phyloP scores from a whole-genome alignment of 1,140 invertebrate genomes.

The Bombus fervidus region DNA sequence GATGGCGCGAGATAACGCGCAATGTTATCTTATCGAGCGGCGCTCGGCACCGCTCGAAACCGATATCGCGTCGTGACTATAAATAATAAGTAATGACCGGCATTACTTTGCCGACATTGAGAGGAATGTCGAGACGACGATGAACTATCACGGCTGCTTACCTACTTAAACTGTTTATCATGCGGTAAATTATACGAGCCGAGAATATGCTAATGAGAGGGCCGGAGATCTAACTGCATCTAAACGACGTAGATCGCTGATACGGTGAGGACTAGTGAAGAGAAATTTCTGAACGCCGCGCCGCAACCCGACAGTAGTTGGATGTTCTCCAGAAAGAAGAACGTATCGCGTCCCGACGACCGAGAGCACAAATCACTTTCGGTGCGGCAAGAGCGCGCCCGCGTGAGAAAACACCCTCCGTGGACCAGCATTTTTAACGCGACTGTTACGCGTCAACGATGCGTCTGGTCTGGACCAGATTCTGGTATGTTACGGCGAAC shows the following conservation, averaged over 20 bases:
- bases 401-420: too few species aligned
- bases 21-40: neutral
- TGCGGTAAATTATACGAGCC: slow-evolving; percentile 52
- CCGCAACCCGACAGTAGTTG: slow-evolving; percentile 26
- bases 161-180: slow-evolving; percentile 56
- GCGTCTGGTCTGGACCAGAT: too few species aligned
- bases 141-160: slow-evolving; percentile 46
- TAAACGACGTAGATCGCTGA: slow-evolving; percentile 55
- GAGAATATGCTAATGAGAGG: slow-evolving; percentile 51
- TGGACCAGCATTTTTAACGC: too few species aligned
- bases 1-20: neutral
- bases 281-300: slow-evolving; percentile 40
- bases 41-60: neutral
- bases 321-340: slow-evolving; percentile 29
- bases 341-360: slow-evolving; percentile 22
- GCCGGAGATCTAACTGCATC: slow-evolving; percentile 45
- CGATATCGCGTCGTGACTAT: slow-evolving; percentile 12
- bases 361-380: slow-evolving; percentile 46
- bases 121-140: slow-evolving; percentile 50
- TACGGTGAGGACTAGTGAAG: slow-evolving; percentile 48
- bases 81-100: slow-evolving; percentile 38
- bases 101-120: slow-evolving; percentile 51
- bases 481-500: too few species aligned
- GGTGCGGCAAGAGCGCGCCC: neutral
- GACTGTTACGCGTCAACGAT: too few species aligned